Evolutionary conservation across 1,140 invertebrate species (phyloP), one percentile per base, ranked within the genome.

Genomic region (Drosophila lacteicornis): DNA sequence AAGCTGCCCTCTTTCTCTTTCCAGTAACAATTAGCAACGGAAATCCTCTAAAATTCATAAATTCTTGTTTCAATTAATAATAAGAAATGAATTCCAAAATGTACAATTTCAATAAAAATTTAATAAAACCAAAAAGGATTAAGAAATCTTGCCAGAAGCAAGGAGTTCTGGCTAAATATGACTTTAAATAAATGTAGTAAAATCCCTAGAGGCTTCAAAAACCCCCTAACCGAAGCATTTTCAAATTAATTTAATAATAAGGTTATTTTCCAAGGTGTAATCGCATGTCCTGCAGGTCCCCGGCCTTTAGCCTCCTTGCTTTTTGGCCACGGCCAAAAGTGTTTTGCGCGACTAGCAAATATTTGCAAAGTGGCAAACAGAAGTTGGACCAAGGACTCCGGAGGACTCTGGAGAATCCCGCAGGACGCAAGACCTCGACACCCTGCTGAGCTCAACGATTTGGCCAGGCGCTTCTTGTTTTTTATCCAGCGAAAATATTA

Each of bases 341-440:
- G 79, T 85, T 86, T 85, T 86, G 82, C 78, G 74, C 82, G 82
- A 81, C 78, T 79, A 75, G 78, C 82, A 85, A 85, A 85, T 85
- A 85, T 85, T 85, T 85, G 79, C 82, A 86, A 86, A 85, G 82
- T 85, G 82, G 82, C 82, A 82, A 75, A 79, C 79, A 86, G 84
- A 85, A 85, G 78, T 85, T 85, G 68, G 75, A 63, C 80, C 75
- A 57, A 55, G 67, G 36, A 53, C 62, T 45, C 45, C 36, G 2
- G 6, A 8, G 25, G 33, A 40, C 19, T 30, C 30, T 3, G 42
- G 5, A 8, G 33, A 9, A 36, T 36, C 3, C 33, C 36, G 27
- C 33, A 12, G 38, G 19, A n/a, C 13, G 50, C 47, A 59, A 50
- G 38, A 36, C 51, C 43, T 33, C 17, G 50, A 45, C 67, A 43